Base-by-base conservation (phyloP, 2,113 vertebrate species). In the Vulpes lagopus region DNA sequence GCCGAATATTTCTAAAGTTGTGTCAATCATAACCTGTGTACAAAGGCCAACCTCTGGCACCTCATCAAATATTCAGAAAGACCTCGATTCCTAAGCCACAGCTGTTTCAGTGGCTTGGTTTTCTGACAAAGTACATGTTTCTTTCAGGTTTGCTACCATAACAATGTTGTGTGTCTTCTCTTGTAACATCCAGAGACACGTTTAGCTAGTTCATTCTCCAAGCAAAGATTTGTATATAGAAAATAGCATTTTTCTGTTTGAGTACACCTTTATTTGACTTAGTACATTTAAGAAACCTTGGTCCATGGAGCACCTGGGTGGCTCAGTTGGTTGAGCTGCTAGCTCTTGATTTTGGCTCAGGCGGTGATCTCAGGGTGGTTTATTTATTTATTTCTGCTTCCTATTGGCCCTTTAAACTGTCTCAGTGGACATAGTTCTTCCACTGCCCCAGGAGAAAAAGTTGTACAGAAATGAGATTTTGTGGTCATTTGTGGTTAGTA, bases 61-160 rank as follows among this genome's bases (percentile, higher is more conserved):
- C 8, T 95, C 80, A 97, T 95, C 73, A 91, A 96, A 89, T 67
- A 35, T 23, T 67, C 84, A 84, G 23, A 0, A 0, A 96, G 22
- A 89, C 15, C 80, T 67, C 60, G 94, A 27, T 94, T 97, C 80
- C 97, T 81, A 20, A 64, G 84, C 38, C 79, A 76, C 51, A 97
- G 43, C 35, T 97, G 71, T 53, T 82, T 80, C 59, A 71, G 86
- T 65, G 57, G 81, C 94, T 91, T 95, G 85, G 35, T 91, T 94
- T 93, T 86, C 81, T 94, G 91, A 59, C 64, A 97, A 89, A 69
- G 57, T n/a, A 87, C 60, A 89, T 84, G 19, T 5, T 76, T 97
- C 51, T 81, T 96, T 22, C 38, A 95, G 87, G 23, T 62, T 83
- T 67, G 80, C 79, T 81, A 23, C 64, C 82, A 64, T 89, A 59